phyloP scores from a whole-genome alignment of 2,888 invertebrate genomes.

The Dioctria rufipes region DNA sequence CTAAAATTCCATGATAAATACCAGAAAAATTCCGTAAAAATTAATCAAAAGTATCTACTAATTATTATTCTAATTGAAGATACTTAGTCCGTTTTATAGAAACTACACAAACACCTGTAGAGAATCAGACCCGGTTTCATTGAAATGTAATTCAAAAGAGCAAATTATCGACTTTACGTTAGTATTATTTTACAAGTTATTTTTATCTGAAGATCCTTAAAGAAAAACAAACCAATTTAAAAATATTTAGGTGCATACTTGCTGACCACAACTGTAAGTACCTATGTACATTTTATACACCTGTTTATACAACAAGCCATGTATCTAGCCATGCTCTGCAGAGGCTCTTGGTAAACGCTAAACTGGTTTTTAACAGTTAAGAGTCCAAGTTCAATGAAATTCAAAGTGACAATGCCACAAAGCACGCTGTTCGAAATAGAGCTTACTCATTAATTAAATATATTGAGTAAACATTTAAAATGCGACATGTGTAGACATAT shows the following conservation, averaged over 20 bases:
- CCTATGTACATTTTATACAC: neutral
- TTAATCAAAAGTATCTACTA: too few species aligned
- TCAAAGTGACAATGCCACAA: conserved; percentile 43
- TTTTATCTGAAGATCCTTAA: neutral
- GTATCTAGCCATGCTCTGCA: conserved; percentile 1
- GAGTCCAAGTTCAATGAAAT: conserved; percentile 49
- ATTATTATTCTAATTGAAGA: too few species aligned
- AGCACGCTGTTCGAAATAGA: conserved; percentile 18
- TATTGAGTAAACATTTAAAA: too few species aligned
- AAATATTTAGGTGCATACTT: too few species aligned
- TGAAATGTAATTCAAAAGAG: neutral
- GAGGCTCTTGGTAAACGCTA: conserved; percentile 17
- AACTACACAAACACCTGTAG: neutral
- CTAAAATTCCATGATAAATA: too few species aligned
- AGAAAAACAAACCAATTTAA: neutral
- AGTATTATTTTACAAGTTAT: neutral
- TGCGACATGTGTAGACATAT: too few species aligned
- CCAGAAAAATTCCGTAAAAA: too few species aligned
- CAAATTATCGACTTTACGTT: too few species aligned
- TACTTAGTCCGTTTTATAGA: too few species aligned
- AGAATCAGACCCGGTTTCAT: neutral
- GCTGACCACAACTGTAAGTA: neutral
- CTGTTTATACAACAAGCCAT: neutral
- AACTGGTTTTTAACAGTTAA: conserved; percentile 45
- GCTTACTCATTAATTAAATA: conserved; percentile 24